Conservation (phyloP, 2,888 invertebrate species). For the Cheilosia vulpina region DNA sequence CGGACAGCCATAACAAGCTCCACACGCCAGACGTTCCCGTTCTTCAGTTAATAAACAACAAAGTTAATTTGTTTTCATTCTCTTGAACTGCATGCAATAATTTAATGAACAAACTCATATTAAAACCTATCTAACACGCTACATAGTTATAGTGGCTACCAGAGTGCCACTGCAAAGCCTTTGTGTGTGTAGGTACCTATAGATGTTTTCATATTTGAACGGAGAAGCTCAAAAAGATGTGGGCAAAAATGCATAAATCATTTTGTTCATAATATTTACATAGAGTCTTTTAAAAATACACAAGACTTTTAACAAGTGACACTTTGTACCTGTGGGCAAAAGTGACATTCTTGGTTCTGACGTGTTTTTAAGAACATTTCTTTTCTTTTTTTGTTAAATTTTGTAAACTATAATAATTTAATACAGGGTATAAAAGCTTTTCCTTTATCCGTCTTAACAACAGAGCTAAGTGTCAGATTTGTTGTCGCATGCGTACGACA, state of each 20-base stretch:
- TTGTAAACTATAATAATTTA: no score
- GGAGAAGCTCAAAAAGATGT: background rate
- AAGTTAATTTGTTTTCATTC: constrained; percentile 44
- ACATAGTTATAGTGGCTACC: background rate
- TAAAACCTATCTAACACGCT: constrained; percentile 13
- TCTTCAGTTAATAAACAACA: constrained; percentile 28
- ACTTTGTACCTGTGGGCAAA: no score
- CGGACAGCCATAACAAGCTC: constrained; percentile 12
- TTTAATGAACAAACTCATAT: background rate
- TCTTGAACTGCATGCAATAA: constrained; percentile 16
- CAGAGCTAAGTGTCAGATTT: no score
- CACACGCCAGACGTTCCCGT: constrained; percentile 7
- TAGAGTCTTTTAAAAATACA: no score
- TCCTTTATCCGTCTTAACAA: no score
- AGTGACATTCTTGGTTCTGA: no score
- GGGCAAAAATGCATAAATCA: background rate
- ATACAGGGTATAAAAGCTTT: no score
- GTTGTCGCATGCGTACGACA: no score
- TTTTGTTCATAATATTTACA: background rate
- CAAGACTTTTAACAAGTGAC: no score
- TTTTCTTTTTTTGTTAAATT: no score
- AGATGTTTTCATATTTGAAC: background rate
- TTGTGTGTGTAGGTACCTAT: background rate
- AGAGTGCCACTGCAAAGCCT: background rate
- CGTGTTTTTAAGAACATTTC: no score